A percentile compares a stretch with the other conserved stretches of the same genome.
Conservation (phyloP, 2,888 invertebrate genomes). For the Mythimna loreyi region DNA sequence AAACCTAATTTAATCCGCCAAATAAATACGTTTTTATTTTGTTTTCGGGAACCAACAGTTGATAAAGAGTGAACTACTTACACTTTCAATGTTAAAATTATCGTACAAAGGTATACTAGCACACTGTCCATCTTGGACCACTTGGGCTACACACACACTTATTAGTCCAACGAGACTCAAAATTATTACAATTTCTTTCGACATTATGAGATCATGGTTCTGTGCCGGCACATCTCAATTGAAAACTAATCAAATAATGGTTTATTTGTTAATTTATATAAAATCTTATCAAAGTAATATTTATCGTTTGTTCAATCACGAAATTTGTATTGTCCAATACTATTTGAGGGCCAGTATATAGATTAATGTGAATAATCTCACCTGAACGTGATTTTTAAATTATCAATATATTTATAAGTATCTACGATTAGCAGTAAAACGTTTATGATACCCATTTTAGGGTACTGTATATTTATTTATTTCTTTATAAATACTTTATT, state of each 20-base stretch:
- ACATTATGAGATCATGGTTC: conserved; percentile 80
- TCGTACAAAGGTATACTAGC: conserved; percentile 61
- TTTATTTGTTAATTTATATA: conserved; percentile 73
- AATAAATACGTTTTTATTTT: background rate
- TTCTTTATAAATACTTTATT: no score
- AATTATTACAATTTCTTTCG: conserved; percentile 71
- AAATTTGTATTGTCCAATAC: conserved; percentile 33
- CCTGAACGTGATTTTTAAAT: background rate
- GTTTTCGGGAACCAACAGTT: background rate
- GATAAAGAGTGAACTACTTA: conserved; percentile 62
- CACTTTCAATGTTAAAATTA: conserved; percentile 70
- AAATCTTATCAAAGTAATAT: conserved; percentile 72
- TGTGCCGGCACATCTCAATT: conserved; percentile 67
- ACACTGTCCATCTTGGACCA: conserved; percentile 80
- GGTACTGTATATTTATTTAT: no score
- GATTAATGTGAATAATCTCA: conserved; percentile 17
- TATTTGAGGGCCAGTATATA: background rate
- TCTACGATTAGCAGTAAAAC: background rate
- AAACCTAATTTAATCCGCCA: no score
- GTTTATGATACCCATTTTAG: background rate
- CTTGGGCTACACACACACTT: conserved; percentile 74
- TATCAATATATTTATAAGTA: background rate
- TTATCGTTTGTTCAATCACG: conserved; percentile 57
- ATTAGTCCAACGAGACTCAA: conserved; percentile 73
- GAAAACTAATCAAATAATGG: conserved; percentile 72